Conservation (phyloP, 1,140 invertebrate species). For the Lordiphosa mommai region DNA sequence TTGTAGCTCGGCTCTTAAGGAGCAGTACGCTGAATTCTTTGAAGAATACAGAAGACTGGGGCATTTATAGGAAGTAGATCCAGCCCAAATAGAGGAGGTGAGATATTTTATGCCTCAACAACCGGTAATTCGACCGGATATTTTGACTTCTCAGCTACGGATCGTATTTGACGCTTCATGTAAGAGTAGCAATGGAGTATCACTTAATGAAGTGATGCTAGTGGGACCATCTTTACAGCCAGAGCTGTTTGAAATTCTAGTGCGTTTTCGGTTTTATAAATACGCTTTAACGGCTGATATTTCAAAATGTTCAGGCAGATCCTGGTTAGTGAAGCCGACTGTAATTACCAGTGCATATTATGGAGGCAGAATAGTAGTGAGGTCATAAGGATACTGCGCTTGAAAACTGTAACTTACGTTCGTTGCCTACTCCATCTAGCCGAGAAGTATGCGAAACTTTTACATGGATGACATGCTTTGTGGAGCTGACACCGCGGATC, state of each 20-base stretch:
- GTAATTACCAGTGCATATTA: conserved; percentile 70
- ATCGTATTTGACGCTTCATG: conserved; percentile 57
- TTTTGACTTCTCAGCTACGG: conserved; percentile 42
- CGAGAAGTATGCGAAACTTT: background rate
- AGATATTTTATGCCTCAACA: conserved; percentile 10
- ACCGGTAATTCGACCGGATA: background rate
- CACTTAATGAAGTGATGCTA: conserved; percentile 66
- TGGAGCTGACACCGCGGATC: background rate
- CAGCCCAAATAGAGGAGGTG: background rate
- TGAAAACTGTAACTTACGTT: conserved; percentile 65
- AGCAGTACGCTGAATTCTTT: background rate
- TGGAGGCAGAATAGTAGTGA: conserved; percentile 52
- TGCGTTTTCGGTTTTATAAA: conserved; percentile 59
- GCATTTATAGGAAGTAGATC: conserved; percentile 11
- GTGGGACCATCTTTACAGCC: conserved; percentile 64
- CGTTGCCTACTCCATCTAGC: conserved; percentile 15
- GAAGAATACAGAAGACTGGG: conserved; percentile 7
- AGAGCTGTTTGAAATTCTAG: conserved; percentile 63
- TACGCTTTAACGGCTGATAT: conserved; percentile 60
- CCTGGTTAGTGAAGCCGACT: conserved; percentile 21
- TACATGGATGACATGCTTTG: conserved; percentile 4
- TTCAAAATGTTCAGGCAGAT: conserved; percentile 72
- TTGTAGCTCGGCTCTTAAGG: background rate
- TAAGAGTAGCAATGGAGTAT: conserved; percentile 33
- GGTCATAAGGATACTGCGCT: conserved; percentile 37